A percentile compares a stretch with the other conserved stretches of the same genome.
Conservation (phyloP, 2,888 invertebrate genomes). For the Cybosia mesomella region DNA sequence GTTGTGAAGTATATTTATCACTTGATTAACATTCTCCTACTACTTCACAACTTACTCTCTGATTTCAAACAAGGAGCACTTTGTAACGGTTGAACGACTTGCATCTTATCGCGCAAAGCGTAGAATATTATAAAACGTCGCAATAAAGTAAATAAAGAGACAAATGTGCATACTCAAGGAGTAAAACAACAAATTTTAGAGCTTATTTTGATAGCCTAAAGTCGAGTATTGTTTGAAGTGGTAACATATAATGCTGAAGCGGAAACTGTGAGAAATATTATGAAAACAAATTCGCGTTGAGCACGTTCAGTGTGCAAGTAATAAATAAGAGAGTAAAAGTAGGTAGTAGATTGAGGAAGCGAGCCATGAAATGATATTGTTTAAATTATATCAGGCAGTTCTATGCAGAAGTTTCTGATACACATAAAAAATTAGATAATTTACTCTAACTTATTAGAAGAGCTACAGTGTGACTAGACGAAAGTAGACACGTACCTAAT, state of each 20-base stretch:
- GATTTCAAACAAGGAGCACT: constrained; percentile 71
- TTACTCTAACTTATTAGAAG: constrained; percentile 32
- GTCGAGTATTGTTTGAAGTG: constrained; percentile 56
- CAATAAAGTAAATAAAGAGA: constrained; percentile 84
- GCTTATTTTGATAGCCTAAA: constrained; percentile 54
- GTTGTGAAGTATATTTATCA: too few relatives aligned
- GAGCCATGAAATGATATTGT: constrained; percentile 77
- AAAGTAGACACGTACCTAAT: constrained; percentile 36
- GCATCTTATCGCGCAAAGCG: constrained; percentile 77
- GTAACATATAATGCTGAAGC: constrained; percentile 66
- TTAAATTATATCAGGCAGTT: constrained; percentile 71
- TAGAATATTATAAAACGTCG: constrained; percentile 85
- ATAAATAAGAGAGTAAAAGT: constrained; percentile 82
- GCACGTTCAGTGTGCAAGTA: constrained; percentile 84
- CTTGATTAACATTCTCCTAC: too few relatives aligned
- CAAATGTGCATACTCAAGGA: constrained; percentile 72
- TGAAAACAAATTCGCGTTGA: constrained; percentile 86
- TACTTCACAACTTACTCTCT: constrained; percentile 54
- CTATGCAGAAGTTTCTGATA: constrained; percentile 43
- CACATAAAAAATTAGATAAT: constrained; percentile 45
- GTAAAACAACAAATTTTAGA: constrained; percentile 49
- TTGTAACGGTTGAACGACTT: constrained; percentile 76
- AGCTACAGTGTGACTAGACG: constrained; percentile 13
- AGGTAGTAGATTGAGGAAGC: constrained; percentile 65
- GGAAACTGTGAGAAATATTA: constrained; percentile 80